Evolutionary conservation across 2,113 vertebrate species (phyloP).

Genomic region (Misgurnus mizolepis): DNA sequence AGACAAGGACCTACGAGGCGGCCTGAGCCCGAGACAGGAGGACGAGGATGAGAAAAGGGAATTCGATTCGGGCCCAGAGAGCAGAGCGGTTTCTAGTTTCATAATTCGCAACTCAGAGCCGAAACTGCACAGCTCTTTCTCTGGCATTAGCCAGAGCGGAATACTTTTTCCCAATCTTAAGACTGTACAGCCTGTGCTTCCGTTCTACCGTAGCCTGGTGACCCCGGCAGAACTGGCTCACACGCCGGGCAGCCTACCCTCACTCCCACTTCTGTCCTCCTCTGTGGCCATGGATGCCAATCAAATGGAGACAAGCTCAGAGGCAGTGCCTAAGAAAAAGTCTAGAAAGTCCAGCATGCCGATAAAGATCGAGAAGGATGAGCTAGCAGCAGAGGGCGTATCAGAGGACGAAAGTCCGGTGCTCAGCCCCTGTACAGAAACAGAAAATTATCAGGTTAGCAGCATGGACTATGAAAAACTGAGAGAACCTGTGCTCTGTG

Average conservation of each 20-base stretch:
- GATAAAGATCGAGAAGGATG: slow-evolving; percentile 94
- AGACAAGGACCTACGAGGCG: slow-evolving; percentile 87
- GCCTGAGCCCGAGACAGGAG: slow-evolving; percentile 72
- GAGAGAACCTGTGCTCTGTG: not conserved
- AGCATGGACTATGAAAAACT: slow-evolving; percentile 39
- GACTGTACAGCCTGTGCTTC: slow-evolving; percentile 94
- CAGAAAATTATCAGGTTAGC: slow-evolving; percentile 57
- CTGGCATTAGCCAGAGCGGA: slow-evolving; percentile 81
- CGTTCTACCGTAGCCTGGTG: slow-evolving; percentile 93
- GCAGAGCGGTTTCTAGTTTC: slow-evolving; percentile 78
- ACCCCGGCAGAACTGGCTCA: slow-evolving; percentile 93
- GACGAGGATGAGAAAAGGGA: slow-evolving; percentile 74
- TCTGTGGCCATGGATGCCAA: slow-evolving; percentile 82
- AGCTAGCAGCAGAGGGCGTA: slow-evolving; percentile 72
- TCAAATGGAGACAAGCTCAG: slow-evolving; percentile 72
- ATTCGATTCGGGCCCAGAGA: slow-evolving; percentile 69
- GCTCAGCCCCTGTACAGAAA: slow-evolving; percentile 66
- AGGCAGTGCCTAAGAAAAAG: slow-evolving; percentile 92
- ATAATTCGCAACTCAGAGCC: slow-evolving; percentile 78
- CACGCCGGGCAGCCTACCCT: slow-evolving; percentile 89
- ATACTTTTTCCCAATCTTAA: slow-evolving; percentile 94
- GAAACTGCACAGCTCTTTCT: slow-evolving; percentile 76
- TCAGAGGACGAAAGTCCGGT: slow-evolving; percentile 80
- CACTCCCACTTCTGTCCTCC: slow-evolving; percentile 88
- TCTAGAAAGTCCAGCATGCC: slow-evolving; percentile 99